phyloP scores from a whole-genome alignment of 2,888 invertebrate genomes.

The Tinea pellionella region DNA sequence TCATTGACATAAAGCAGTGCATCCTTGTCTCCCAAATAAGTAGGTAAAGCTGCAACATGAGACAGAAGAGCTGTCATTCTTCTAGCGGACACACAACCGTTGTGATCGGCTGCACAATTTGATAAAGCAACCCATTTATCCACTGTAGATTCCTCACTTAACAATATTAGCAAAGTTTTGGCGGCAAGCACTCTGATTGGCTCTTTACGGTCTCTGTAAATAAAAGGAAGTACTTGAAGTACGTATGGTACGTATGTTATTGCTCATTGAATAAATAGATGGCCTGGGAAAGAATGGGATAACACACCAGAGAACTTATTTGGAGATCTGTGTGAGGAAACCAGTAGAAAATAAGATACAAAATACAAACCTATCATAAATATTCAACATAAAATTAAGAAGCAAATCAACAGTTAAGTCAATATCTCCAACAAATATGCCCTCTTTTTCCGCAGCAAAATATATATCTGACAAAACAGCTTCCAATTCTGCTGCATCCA shows the following conservation, averaged over 20 bases:
- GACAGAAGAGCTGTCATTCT: constrained; percentile 72
- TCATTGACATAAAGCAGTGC: constrained; percentile 72
- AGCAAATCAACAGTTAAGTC: constrained; percentile 73
- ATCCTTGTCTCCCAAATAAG: constrained; percentile 72
- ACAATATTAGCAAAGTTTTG: constrained; percentile 74
- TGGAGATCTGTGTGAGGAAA: no score
- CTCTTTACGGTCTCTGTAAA: constrained; percentile 68
- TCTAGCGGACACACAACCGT: constrained; percentile 76
- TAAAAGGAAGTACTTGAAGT: no score
- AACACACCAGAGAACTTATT: no score
- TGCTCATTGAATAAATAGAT: no score
- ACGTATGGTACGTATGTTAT: no score
- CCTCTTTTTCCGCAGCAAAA: constrained; percentile 77
- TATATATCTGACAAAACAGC: constrained; percentile 79
- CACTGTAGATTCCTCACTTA: constrained; percentile 73
- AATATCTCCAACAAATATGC: constrained; percentile 69
- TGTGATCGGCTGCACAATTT: constrained; percentile 78
- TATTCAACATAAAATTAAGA: constrained; percentile 74
- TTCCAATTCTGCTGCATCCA: constrained; percentile 77
- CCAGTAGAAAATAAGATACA: not conserved
- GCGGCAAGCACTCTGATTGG: constrained; percentile 75
- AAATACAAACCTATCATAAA: constrained; percentile 73
- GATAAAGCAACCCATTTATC: constrained; percentile 77
- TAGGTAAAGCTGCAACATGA: constrained; percentile 70
- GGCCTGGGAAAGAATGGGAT: no score